Evolutionary conservation across 1,140 invertebrate genomes (phyloP).

Genomic region (Drosophila bipectinata): DNA sequence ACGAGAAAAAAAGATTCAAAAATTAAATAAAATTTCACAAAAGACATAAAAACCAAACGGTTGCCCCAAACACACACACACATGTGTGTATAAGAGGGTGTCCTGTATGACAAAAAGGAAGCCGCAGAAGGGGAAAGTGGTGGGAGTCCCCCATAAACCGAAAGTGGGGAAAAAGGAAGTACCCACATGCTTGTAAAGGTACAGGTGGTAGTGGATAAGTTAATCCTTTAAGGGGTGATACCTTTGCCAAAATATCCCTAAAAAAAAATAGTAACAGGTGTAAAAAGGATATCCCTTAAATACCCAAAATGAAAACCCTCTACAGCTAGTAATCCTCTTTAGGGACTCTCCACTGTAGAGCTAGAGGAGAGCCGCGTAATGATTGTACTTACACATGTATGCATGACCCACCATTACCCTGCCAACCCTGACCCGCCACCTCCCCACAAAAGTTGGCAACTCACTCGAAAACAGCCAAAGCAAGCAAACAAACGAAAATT

Average conservation of each 20-base stretch:
- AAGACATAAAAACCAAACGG: slow-evolving; percentile 82
- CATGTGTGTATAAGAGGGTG: slow-evolving; percentile 18
- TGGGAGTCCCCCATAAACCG: neutral
- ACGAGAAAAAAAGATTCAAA: slow-evolving; percentile 75
- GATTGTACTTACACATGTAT: slow-evolving; percentile 80
- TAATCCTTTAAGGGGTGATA: neutral
- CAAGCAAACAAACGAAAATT: slow-evolving; percentile 51
- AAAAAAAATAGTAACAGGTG: neutral
- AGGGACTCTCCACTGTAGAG: slow-evolving; percentile 35
- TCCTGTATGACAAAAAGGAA: slow-evolving; percentile 24
- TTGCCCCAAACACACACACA: slow-evolving; percentile 30
- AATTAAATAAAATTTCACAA: slow-evolving; percentile 82
- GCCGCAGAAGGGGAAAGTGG: slow-evolving; percentile 4
- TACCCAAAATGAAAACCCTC: too few relatives aligned
- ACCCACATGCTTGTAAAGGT: slow-evolving; percentile 5
- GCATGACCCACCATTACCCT: slow-evolving; percentile 59
- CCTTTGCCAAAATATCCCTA: neutral
- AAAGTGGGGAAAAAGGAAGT: slow-evolving; percentile 7
- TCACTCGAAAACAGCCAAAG: slow-evolving; percentile 55
- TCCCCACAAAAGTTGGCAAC: slow-evolving; percentile 58
- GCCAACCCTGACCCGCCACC: neutral
- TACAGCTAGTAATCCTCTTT: neutral
- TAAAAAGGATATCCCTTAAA: too few relatives aligned
- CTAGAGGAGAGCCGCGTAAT: slow-evolving; percentile 62
- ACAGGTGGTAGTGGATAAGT: neutral